Evolutionary conservation across 2,888 invertebrate species (phyloP).

Genomic region (Abrostola triplasia): DNA sequence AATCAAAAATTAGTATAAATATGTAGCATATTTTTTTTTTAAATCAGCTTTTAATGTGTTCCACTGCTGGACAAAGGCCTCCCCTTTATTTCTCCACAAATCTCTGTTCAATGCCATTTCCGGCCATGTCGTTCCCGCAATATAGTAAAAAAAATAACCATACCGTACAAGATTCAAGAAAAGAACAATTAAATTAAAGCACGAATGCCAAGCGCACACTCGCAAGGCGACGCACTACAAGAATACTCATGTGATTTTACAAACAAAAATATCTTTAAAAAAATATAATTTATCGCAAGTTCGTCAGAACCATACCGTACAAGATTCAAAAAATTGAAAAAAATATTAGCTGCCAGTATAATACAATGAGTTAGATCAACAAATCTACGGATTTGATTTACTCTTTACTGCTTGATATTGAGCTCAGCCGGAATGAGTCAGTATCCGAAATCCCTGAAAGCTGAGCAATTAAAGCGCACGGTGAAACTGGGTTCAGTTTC

Average conservation of each 20-base stretch:
- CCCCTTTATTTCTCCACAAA: no score
- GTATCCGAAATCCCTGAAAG: conserved; percentile 52
- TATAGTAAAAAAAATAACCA: no score
- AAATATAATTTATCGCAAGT: no score
- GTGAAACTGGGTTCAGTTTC: conserved; percentile 56
- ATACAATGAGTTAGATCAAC: conserved; percentile 11
- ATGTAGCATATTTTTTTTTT: no score
- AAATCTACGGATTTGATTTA: conserved; percentile 24
- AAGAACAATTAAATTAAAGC: no score
- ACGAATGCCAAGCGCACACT: conserved; percentile 72
- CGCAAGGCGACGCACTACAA: conserved; percentile 64
- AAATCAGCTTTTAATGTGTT: no score
- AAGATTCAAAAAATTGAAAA: not conserved
- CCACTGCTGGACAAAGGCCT: no score
- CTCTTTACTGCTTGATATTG: conserved; percentile 34
- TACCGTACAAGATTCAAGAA: no score
- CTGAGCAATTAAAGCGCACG: conserved; percentile 64
- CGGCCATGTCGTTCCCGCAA: no score
- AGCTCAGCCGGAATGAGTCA: conserved; percentile 31
- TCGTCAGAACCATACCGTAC: conserved; percentile 65
- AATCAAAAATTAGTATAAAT: no score
- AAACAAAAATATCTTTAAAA: conserved; percentile 74
- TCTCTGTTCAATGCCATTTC: no score
- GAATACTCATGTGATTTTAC: conserved; percentile 64
- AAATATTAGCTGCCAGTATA: not conserved